phyloP scores from a whole-genome alignment of 2,113 vertebrate genomes.

The Pantherophis guttatus region DNA sequence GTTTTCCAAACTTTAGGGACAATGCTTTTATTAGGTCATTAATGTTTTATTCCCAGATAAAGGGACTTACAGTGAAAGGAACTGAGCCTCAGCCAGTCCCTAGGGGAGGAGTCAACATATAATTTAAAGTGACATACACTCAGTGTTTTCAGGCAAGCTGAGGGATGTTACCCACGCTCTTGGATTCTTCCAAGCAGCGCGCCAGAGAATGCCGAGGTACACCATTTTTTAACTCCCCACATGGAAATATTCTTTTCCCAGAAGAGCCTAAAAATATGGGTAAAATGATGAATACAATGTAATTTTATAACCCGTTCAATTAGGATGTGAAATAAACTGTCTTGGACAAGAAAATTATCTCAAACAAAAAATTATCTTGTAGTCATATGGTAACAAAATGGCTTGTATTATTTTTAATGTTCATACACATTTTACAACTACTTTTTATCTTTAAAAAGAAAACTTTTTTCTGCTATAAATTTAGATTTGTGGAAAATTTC shows the following conservation, averaged over 20 bases:
- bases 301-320: not conserved
- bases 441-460: not conserved
- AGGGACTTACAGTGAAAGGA: not conserved
- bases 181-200: too few relatives aligned
- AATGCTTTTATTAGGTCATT: not conserved
- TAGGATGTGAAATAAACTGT: not conserved
- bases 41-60: not conserved
- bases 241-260: not conserved
- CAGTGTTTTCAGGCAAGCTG: too few relatives aligned
- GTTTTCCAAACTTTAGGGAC: not conserved
- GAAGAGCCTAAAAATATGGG: not conserved
- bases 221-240: not conserved
- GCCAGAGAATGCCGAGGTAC: too few relatives aligned
- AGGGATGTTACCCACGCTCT: too few relatives aligned
- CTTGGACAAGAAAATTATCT: not conserved
- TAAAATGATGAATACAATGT: not conserved
- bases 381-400: not conserved
- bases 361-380: not conserved
- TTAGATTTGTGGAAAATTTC: not conserved
- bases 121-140: too few relatives aligned
- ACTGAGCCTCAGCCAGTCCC: too few relatives aligned
- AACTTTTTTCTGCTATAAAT: not conserved
- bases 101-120: too few relatives aligned
- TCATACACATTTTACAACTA: not conserved
- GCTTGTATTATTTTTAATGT: not conserved